Base-by-base conservation (phyloP, 2,113 vertebrate species). In the Tetrax tetrax region DNA sequence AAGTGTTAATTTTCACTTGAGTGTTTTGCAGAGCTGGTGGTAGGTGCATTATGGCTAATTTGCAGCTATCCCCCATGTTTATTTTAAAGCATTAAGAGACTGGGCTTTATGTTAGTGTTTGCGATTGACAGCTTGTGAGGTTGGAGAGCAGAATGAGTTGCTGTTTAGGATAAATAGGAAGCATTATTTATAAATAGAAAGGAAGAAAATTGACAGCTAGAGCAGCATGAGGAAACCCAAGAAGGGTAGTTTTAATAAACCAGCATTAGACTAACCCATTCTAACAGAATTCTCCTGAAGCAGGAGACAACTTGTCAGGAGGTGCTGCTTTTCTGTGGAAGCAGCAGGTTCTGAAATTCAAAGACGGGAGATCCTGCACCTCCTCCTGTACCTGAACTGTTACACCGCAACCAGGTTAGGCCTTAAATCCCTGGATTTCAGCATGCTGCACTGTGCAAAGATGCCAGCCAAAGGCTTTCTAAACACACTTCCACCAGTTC, bases 91-190 rank as follows among this genome's bases (percentile, higher is more conserved):
- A 70, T 24, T 54, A 23, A 12, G 31, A 48, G 54, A 29, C 28
- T 53, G 37, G n/a, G 72, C 45, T 92, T 92, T 92, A 25, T 83
- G 57, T 65, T 43, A 60, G 35, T 20, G 53, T 60, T 94, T 61
- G 74, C 41, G 45, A 50, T 45, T 87, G 96, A 91, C 95, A 95
- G 83, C 76, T 95, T 83, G 72, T 50, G 65, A 89, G 72, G 76
- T 27, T 74, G 72, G 68, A 78, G 64, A 83, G 71, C 38, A 92
- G 63, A 47, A 71, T 22, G 57, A 89, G 41, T 72, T 90, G 33
- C 81, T 86, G 63, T 72, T 94, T 53, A 53, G 61, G 87, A 51
- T 77, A 76, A 92, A 95, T 38, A 82, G 83, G 86, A 92, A 95
- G 45, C 27, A 35, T 92, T 68, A 83, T 92, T 94, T 94, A 80